Conservation (phyloP, 2,888 invertebrate species). For the Macrophya annulata region DNA sequence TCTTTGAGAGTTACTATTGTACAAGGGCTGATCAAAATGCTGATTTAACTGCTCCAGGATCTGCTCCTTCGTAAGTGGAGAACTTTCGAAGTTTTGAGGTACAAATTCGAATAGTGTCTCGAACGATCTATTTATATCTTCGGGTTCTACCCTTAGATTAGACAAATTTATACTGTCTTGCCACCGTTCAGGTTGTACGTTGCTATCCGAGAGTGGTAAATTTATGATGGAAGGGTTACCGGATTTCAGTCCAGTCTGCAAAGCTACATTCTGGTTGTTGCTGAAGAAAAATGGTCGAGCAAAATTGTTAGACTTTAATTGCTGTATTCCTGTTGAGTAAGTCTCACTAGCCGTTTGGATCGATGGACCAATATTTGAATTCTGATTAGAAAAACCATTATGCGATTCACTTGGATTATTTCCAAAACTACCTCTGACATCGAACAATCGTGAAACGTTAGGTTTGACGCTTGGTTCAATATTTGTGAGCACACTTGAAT, state of each 20-base stretch:
- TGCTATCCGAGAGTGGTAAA: neutral
- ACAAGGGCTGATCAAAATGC: conserved; percentile 63
- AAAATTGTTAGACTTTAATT: neutral
- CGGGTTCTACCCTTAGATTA: neutral
- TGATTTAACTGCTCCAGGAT: conserved; percentile 61
- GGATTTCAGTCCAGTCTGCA: conserved; percentile 12
- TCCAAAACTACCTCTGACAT: neutral
- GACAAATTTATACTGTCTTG: neutral
- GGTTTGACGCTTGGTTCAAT: neutral
- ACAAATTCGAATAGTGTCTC: neutral
- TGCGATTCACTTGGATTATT: neutral
- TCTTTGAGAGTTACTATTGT: conserved; percentile 14
- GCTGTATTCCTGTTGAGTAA: neutral
- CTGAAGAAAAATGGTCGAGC: conserved; percentile 11
- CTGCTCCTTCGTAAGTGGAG: conserved; percentile 57
- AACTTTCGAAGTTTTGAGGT: neutral
- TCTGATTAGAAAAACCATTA: neutral
- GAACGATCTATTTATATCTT: conserved; percentile 17
- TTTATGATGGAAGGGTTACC: neutral
- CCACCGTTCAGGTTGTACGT: neutral
- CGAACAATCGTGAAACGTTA: neutral
- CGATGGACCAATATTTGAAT: neutral
- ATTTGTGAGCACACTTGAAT: neutral
- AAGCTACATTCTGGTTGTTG: neutral
- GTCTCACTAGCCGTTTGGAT: neutral